Base-by-base conservation (phyloP, 1,140 invertebrate species). In the Delia radicum region DNA sequence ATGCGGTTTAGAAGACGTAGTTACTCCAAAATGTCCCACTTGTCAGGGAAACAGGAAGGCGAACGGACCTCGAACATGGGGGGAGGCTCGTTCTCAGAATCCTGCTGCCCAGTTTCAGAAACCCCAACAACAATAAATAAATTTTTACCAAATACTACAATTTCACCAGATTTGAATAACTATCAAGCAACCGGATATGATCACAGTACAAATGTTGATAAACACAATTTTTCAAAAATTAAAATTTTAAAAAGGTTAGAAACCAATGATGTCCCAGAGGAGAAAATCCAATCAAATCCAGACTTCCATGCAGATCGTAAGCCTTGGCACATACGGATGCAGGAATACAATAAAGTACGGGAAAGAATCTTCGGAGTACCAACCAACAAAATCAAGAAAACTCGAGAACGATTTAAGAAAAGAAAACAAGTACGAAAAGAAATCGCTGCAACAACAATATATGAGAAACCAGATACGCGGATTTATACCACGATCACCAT, bases 21-120 rank as follows among this genome's bases (percentile, higher is more conserved):
- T 77, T 18, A 78, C 80, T 12, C 78, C 75, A 63, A 76, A 79
- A 75, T 73, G 77, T 6, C 26, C 79, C 12, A 77, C 79, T 71
- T 81, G 77, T 33, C 21, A 27, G 26, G 12, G 67, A 71, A 24
- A 29, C 67, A 7, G 27, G 13, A 21, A 13, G 31, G 15, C 8
- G 37, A 42, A 42, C 37, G 2, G 10, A 13, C 15, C 37, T 42
- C 37, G 15, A 12, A n/a, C n/a, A n/a, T 8, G 37, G 37, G 15
- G 10, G 10, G 37, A 42, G 37, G 10, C 37, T 5, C n/a, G 48
- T 24, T 24, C 48, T n/a, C 7, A 61, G 21, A 61, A 61, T 18
- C 1, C 48, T 18, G 4, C 6, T 6, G 7, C 48, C 21, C 48
- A 24, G 21, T 2, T 7, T 13, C 6, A 42, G 13, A 6, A 13